These are phyloP conservation scores for Willisornis vidua DNA, from an alignment of 2,113 vertebrate species.

Conservation along the genomic window DNA sequence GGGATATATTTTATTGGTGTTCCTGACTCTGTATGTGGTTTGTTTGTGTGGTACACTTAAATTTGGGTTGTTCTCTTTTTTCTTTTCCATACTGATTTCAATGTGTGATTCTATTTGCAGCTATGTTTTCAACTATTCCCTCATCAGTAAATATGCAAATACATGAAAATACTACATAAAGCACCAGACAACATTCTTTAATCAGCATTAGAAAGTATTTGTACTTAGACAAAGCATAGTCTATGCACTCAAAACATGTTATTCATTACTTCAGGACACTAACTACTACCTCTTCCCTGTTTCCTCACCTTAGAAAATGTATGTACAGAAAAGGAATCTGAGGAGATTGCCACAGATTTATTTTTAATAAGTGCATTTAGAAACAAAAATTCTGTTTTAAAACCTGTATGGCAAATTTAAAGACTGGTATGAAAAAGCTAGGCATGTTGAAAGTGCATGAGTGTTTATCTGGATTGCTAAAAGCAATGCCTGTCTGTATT, in stretches of 20 bases:
- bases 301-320: background rate
- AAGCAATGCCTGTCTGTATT: background rate
- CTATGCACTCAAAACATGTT: background rate
- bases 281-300: background rate
- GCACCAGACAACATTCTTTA: background rate
- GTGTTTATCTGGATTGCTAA: background rate
- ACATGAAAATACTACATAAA: background rate
- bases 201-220: background rate
- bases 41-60: background rate
- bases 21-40: accelerated
- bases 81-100: background rate
- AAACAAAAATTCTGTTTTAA: background rate
- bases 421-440: background rate
- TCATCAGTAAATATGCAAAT: background rate
- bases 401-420: background rate
- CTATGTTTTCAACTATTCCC: background rate
- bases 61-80: background rate
- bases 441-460: background rate
- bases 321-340: background rate
- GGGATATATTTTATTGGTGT: conserved; percentile 18
- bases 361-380: conserved; percentile 40
- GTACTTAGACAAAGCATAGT: background rate
- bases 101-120: background rate
- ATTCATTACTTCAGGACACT: background rate
- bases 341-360: conserved; percentile 31